These are phyloP conservation scores for Chymomyza amoena DNA, from an alignment of 2,888 invertebrate genomes.

Conservation along the genomic window DNA sequence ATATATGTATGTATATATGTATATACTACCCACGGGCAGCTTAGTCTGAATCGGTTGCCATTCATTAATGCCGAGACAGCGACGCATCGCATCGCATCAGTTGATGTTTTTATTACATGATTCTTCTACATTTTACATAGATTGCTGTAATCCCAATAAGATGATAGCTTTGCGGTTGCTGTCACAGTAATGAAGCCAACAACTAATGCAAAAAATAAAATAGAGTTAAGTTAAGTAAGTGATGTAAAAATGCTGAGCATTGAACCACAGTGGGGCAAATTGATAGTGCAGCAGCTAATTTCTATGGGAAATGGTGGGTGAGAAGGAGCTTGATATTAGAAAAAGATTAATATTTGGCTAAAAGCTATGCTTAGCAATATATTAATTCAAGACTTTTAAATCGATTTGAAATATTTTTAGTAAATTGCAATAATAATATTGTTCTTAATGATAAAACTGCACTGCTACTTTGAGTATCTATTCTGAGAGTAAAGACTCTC, in stretches of 20 bases:
- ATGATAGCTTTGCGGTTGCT: constrained; percentile 25
- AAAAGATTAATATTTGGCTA: too few species aligned
- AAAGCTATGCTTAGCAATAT: too few species aligned
- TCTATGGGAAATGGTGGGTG: too few species aligned
- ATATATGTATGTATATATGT: too few species aligned
- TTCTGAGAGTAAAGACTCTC: too few species aligned
- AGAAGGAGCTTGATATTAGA: too few species aligned
- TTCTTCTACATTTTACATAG: constrained; percentile 53
- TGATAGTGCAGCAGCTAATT: too few species aligned
- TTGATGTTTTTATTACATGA: constrained; percentile 61
- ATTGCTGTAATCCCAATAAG: constrained; percentile 64
- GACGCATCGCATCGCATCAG: constrained; percentile 23
- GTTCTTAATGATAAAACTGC: too few species aligned
- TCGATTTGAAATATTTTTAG: too few species aligned
- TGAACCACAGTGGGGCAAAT: constrained; percentile 21
- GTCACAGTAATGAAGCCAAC: constrained; percentile 35
- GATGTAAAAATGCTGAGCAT: constrained; percentile 36
- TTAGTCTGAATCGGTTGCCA: constrained; percentile 50
- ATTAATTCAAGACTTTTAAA: too few species aligned
- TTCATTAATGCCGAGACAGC: constrained; percentile 52
- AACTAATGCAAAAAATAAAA: background rate
- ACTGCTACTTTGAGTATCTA: too few species aligned
- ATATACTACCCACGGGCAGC: constrained; percentile 25
- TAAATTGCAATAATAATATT: too few species aligned
- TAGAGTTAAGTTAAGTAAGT: constrained; percentile 22